Percentiles rank a stretch among this genome's conserved stretches.
phyloP scores from a whole-genome alignment of 2,113 vertebrate species.

The Leiothrix lutea region DNA sequence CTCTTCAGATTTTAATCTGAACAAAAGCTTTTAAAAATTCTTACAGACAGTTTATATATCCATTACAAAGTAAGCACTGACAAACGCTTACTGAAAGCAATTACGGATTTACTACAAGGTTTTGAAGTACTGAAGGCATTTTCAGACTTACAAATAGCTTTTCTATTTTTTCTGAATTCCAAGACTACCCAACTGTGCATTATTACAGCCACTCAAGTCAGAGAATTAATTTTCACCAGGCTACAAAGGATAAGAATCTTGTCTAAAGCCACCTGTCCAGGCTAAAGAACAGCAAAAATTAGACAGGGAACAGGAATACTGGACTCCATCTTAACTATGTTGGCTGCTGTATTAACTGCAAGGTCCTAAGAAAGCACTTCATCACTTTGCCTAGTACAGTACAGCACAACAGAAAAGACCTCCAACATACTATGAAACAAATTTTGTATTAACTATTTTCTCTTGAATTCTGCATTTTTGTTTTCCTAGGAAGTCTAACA shows the following conservation, averaged over 20 bases:
- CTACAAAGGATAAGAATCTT: not conserved
- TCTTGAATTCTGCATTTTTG: not conserved
- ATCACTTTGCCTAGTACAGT: not conserved
- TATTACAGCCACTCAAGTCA: not conserved
- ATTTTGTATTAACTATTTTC: not conserved
- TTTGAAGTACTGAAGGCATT: not conserved
- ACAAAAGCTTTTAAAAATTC: not conserved
- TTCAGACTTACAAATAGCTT: not conserved
- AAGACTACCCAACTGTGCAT: not conserved
- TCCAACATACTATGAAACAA: fast-evolving
- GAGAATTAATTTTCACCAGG: not conserved
- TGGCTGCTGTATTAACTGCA: not conserved
- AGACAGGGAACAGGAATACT: not conserved
- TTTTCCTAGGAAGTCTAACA: not conserved
- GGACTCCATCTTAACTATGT: not conserved
- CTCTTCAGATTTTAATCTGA: not conserved
- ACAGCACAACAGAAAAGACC: not conserved
- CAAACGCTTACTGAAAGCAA: not conserved
- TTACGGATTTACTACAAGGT: not conserved
- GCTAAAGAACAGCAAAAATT: not conserved
- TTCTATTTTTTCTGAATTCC: not conserved
- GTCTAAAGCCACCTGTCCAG: not conserved
- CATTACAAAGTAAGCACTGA: not conserved
- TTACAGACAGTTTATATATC: not conserved
- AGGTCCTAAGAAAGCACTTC: not conserved